Conservation (phyloP, 2,888 invertebrate genomes). For the Cerceris ruficornis region DNA sequence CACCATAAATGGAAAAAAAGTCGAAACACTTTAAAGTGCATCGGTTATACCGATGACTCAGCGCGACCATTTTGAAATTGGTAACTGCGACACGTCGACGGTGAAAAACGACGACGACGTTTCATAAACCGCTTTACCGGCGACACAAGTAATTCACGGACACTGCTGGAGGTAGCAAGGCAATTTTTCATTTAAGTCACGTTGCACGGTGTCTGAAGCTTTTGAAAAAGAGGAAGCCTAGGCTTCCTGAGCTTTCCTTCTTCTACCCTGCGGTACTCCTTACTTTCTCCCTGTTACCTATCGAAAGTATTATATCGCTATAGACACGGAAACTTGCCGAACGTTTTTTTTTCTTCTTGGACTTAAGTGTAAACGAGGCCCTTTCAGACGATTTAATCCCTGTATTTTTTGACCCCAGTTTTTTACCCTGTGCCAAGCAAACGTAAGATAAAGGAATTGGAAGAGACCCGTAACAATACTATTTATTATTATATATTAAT, state of each 20-base stretch:
- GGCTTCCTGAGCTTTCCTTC: not conserved
- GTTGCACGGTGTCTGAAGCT: not conserved
- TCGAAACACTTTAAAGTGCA: not conserved
- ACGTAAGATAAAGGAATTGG: too few relatives aligned
- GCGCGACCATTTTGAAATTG: slow-evolving; percentile 20
- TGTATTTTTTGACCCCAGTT: not conserved
- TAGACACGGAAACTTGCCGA: slow-evolving; percentile 22
- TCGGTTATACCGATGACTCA: not conserved
- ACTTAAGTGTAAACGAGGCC: not conserved
- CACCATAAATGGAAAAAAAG: not conserved
- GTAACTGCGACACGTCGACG: slow-evolving; percentile 44
- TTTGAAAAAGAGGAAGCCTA: slow-evolving; percentile 5
- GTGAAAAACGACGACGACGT: slow-evolving; percentile 40
- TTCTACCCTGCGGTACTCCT: not conserved
- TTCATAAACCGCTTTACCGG: slow-evolving; percentile 51
- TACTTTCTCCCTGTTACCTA: not conserved
- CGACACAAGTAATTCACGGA: slow-evolving; percentile 50
- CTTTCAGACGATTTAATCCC: slow-evolving; percentile 3
- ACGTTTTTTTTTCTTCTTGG: slow-evolving; percentile 16
- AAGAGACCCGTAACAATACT: too few relatives aligned
- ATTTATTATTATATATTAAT: too few relatives aligned
- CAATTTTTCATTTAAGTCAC: slow-evolving; percentile 9
- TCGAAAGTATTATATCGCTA: slow-evolving; percentile 17
- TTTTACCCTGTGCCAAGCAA: not conserved
- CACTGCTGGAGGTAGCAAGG: slow-evolving; percentile 25